Evolutionary conservation across 2,113 vertebrate genomes (phyloP).

Genomic region (Perccottus glenii): DNA sequence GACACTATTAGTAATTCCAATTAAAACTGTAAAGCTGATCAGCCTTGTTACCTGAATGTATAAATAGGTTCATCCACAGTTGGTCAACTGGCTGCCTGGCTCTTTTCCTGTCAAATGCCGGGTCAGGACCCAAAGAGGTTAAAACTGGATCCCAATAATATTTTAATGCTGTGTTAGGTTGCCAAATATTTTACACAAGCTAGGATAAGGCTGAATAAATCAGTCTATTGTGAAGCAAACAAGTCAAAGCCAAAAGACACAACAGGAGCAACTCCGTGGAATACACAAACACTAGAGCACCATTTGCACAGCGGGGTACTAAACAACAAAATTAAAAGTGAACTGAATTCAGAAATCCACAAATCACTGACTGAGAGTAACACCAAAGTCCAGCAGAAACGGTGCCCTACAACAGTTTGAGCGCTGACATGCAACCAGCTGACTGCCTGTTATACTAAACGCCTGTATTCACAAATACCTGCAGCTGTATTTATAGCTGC

Average conservation of each 20-base stretch:
- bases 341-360: conserved; percentile 44
- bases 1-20: conserved; percentile 22
- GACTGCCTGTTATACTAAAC: conserved; percentile 67
- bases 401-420: conserved; percentile 37
- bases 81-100: conserved; percentile 23
- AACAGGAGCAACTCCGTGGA: not conserved
- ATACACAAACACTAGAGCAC: not conserved
- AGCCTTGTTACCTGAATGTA: conserved; percentile 31
- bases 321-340: conserved; percentile 18
- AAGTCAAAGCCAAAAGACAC: not conserved
- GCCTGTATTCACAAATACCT: conserved; percentile 58
- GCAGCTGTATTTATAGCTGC: conserved; percentile 71
- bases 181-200: conserved; percentile 25
- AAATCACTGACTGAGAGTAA: conserved; percentile 30
- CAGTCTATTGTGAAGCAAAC: conserved; percentile 11
- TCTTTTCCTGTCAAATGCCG: conserved; percentile 28
- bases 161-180: conserved; percentile 17
- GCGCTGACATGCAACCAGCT: conserved; percentile 61
- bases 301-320: not conserved
- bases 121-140: conserved; percentile 35
- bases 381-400: conserved; percentile 50
- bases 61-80: conserved; percentile 35
- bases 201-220: conserved; percentile 2
- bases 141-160: conserved; percentile 49
- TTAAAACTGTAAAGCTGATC: conserved; percentile 34